Base-by-base conservation (phyloP, 2,797 vertebrate genomes). In the Ibycter americanus region DNA sequence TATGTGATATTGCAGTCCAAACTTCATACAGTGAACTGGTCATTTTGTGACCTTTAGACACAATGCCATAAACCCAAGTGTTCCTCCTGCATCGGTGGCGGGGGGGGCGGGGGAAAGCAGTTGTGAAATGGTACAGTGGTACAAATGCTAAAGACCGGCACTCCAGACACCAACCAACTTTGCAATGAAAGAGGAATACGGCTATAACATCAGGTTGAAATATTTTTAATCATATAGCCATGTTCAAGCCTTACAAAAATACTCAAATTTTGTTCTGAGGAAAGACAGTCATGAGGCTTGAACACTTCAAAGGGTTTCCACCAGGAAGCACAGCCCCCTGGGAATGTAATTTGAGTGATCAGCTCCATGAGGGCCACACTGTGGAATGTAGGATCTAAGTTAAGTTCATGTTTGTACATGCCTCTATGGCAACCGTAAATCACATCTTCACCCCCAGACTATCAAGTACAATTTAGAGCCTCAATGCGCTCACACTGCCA, bases 361-460 rank as follows among this genome's bases (percentile, higher is more conserved):
- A 67, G 6, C 42, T 81, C 62, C 0, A 1, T 34, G 27, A 85
- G 74, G 55, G 78, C 34, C 61, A 65, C 34, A 38, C 8, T 62
- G 63, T 8, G 5, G 89, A 90, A 93, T 22, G 54, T 20, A 83
- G 22, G n/a, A 80, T 77, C 49, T 85, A 79, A 74, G 54, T 90
- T 90, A 94, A 83, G 51, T 74, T 61, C 58, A 55, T 78, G 88
- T 96, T 96, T 92, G 83, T 79, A 76, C 73, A 80, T 58, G 76
- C 79, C 55, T 66, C 72, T 89, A 62, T 0, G 0, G 51, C 77
- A 89, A 89, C 63, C 3, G 2, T 71, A 90, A 84, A 93, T 95
- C 86, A 73, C 38, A 88, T 89, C 85, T 88, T 73, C 54, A 23
- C 22, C 27, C 8, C 20, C 6, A 44, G 86, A 16, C 47, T 87